Evolutionary conservation across 2,888 invertebrate genomes (phyloP), one percentile per base, ranked within the genome.

Genomic region (Melieria crassipennis): DNA sequence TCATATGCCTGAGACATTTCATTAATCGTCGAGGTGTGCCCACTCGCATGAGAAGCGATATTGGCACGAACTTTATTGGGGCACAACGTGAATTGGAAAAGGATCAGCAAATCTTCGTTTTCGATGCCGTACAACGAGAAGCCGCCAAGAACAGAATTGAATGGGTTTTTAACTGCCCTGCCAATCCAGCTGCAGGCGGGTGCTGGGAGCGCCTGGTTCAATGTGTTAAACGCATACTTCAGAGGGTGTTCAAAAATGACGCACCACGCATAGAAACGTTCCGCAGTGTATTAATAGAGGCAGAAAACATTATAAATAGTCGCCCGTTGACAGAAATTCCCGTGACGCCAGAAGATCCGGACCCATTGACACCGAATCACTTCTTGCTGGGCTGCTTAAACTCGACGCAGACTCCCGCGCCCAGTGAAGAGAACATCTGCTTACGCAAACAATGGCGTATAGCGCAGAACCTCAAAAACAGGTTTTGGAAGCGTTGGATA

Each of bases 121-220:
- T 67, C 9, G 30, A 70, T n/a, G n/a, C 50, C 43, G 73, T 73
- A 47, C 50, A 60, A 46, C 48, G 47, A n/a, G 52, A 65, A 13
- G 10, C 68, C 16, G 50, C 71, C 2, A 62, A 65, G 30, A 30
- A 63, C 10, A 66, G 68, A 50, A 76, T 75, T 10, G 69, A 73
- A 43, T 75, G 69, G 70, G 42, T 65, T 9, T n/a, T 75, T 73
- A 77, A 75, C 61, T 71, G 65, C 45, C 73, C 71, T 16, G 65
- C 30, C 10, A 75, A 76, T 10, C 74, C 75, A 0, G 69, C 69
- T 43, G 75, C 78, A 68, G 79, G 77, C 7, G 79, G 79, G 1
- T 71, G 76, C 43, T 78, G 79, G 79, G 76, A 76, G 57, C 68
- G 73, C 3, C 61, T 76, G 4, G 69, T 50, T 50, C 50, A 50